Evolutionary conservation across 1,140 invertebrate species (phyloP).

Genomic region (Spodoptera frugiperda): DNA sequence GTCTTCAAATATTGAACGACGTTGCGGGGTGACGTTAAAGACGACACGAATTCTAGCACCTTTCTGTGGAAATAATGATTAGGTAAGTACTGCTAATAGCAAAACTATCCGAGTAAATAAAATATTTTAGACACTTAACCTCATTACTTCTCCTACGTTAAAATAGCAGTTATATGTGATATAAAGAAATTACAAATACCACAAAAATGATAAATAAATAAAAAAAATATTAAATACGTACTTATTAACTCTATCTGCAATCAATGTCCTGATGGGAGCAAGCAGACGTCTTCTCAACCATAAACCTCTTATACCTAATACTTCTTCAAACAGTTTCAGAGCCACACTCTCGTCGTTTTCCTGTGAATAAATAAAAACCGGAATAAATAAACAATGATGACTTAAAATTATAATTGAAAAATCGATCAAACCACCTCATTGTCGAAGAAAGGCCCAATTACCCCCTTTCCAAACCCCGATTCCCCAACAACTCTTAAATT

Average conservation of each 20-base stretch:
- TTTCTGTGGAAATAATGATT: constrained; percentile 85
- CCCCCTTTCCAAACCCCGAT: too few species aligned
- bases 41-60: constrained; percentile 96
- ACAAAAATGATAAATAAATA: too few species aligned
- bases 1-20: constrained; percentile 95
- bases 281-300: constrained; percentile 74
- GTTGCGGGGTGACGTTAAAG: constrained; percentile 95
- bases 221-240: constrained; percentile 56
- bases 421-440: too few species aligned
- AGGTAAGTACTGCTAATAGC: too few species aligned
- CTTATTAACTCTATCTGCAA: constrained; percentile 78
- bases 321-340: constrained; percentile 74
- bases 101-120: too few species aligned
- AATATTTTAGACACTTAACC: too few species aligned
- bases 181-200: too few species aligned
- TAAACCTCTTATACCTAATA: constrained; percentile 74
- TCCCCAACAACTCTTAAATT: too few species aligned
- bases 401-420: too few species aligned
- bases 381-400: constrained; percentile 41
- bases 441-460: too few species aligned
- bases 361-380: constrained; percentile 51
- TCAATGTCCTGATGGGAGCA: constrained; percentile 75
- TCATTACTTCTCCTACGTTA: too few species aligned
- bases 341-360: constrained; percentile 77
- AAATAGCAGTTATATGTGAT: too few species aligned